Evolutionary conservation across 2,113 vertebrate species (phyloP), one percentile per base, ranked within the genome.

Genomic region (Sylvilagus bachmani): DNA sequence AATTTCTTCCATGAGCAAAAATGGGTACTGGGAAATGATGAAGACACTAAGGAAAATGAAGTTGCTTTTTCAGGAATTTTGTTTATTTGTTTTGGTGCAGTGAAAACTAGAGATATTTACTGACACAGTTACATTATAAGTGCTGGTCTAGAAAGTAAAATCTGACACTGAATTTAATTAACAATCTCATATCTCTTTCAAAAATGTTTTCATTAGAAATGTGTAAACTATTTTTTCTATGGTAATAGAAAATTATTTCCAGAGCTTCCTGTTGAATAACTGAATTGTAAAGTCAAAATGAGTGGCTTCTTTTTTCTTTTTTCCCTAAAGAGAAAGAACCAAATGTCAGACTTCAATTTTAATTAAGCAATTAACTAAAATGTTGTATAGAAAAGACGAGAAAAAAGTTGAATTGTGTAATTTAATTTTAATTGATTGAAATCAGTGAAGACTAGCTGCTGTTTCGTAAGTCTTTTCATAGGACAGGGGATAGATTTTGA

Each of bases 351-450:
- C 86, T 95, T 98, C 93, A 78, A 81, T 93, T 93, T 90, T 96
- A 97, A 97, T 96, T 90, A 95, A 96, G 87, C 90, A 87, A 96
- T 97, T 96, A 97, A 89, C 71, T 90, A 94, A 96, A 95, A 96
- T 69, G 61, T 84, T 96, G 95, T 91, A 93, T 58, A 36, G 83
- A 93, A 93, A 74, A 92, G 90, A 90, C 89, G 91, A 88, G 85
- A 88, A 96, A 96, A 96, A 94, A 86, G 53, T 87, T 96, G 81
- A 94, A 83, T 83, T 71, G 89, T 93, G 92, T 93, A 97, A 96
- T 96, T 38, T 62, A 92, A 89, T 95, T 89, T 90, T 95, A 97
- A 81, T 75, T 96, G 84, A 93, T 96, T 90, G 75, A 90, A 61
- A 62, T 17, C 91, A 92, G 87, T 53, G 94, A 95, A 93, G 89